Evolutionary conservation across 2,797 vertebrate genomes (phyloP).

Genomic region (Pelobates cultripes): DNA sequence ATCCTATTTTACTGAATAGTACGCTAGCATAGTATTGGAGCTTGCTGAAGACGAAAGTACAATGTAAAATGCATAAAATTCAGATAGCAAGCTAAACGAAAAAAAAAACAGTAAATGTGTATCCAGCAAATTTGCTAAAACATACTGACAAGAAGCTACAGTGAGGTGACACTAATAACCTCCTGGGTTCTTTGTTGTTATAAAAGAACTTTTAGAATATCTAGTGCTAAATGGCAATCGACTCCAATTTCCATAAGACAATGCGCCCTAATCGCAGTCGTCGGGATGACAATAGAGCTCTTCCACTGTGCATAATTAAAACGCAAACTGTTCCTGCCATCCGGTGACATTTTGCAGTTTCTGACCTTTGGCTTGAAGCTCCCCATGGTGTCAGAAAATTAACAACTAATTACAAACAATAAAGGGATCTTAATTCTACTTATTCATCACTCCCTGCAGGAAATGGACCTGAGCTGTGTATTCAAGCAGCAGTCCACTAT

Average conservation of each 20-base stretch:
- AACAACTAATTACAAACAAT: conserved; percentile 20
- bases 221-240: neutral
- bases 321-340: neutral
- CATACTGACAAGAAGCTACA: too few relatives aligned
- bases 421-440: conserved; percentile 8
- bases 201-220: neutral
- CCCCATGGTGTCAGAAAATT: conserved; percentile 15
- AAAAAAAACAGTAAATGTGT: too few relatives aligned
- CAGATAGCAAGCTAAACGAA: too few relatives aligned
- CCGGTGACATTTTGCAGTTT: conserved; percentile 19
- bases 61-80: too few relatives aligned
- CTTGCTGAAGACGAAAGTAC: too few relatives aligned
- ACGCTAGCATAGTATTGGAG: too few relatives aligned
- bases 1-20: too few relatives aligned
- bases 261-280: conserved; percentile 29
- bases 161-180: neutral
- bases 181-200: neutral
- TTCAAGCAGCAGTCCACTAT: neutral
- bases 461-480: too few relatives aligned
- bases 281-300: neutral
- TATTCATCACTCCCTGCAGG: neutral
- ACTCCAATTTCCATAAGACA: conserved; percentile 23
- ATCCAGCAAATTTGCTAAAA: too few relatives aligned
- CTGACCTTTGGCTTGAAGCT: conserved; percentile 36
- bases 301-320: conserved; percentile 22